Conservation (phyloP, 2,797 vertebrate genomes). For the Danio albolineatus region DNA sequence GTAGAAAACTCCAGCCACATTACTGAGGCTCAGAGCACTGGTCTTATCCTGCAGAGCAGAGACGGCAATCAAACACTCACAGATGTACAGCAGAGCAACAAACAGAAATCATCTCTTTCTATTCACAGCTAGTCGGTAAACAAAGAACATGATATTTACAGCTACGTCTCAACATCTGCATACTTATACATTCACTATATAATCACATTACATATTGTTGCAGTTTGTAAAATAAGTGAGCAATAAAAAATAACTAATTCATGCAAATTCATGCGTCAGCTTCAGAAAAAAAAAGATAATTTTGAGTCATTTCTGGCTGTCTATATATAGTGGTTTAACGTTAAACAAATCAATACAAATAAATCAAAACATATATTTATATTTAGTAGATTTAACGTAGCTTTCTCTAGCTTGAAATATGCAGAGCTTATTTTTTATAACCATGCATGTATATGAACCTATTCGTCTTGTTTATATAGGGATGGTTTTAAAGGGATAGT, state of each 20-base stretch:
- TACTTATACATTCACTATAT: not conserved
- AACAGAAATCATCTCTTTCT: conserved; percentile 6
- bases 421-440: not conserved
- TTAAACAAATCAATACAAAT: conserved; percentile 30
- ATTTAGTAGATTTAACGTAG: no score
- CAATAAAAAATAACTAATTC: conserved; percentile 38
- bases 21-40: conserved; percentile 95
- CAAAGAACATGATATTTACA: conserved; percentile 22
- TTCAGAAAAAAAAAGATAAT: conserved; percentile 51
- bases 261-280: conserved; percentile 67
- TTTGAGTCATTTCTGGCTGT: conserved; percentile 38
- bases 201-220: not conserved
- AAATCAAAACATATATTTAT: not conserved
- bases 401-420: not conserved
- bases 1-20: conserved; percentile 97
- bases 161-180: conserved; percentile 1
- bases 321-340: conserved; percentile 15
- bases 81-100: conserved; percentile 16
- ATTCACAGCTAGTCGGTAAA: conserved; percentile 1
- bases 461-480: not conserved
- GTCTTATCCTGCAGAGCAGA: conserved; percentile 91
- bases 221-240: conserved; percentile 4
- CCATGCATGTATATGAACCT: conserved; percentile 23
- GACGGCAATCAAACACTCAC: conserved; percentile 21
- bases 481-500: not conserved